Evolutionary conservation across 2,888 invertebrate species (phyloP).

Genomic region (Malachius bipustulatus): DNA sequence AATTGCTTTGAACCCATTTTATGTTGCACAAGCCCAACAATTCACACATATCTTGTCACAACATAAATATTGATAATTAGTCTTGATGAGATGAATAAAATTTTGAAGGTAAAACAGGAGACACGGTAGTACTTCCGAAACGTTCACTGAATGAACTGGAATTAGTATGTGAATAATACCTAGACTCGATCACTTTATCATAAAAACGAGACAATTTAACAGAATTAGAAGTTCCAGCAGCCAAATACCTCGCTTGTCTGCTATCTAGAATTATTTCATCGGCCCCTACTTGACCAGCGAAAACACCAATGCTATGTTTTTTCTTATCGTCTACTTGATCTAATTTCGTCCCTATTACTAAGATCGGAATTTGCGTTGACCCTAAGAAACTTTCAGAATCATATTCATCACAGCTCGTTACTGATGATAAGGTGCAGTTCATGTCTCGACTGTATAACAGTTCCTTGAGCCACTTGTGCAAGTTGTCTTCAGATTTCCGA

Average conservation of each 20-base stretch:
- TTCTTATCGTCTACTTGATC: constrained; percentile 73
- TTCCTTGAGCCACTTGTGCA: constrained; percentile 88
- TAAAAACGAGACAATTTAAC: constrained; percentile 90
- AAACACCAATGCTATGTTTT: constrained; percentile 47
- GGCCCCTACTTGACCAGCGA: constrained; percentile 84
- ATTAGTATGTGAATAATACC: constrained; percentile 32
- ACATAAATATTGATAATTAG: constrained; percentile 14
- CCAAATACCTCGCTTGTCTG: constrained; percentile 62
- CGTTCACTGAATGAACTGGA: constrained; percentile 31
- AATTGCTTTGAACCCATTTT: no score
- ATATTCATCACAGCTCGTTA: constrained; percentile 50
- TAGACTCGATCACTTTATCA: constrained; percentile 65
- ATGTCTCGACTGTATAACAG: constrained; percentile 64
- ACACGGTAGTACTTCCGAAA: constrained; percentile 28
- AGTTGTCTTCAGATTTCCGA: constrained; percentile 86
- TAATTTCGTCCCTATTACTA: constrained; percentile 89
- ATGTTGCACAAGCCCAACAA: no score
- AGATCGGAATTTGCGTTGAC: constrained; percentile 79
- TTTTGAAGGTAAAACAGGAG: constrained; percentile 31
- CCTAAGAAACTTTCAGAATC: constrained; percentile 81
- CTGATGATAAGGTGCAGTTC: constrained; percentile 21
- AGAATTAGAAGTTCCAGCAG: constrained; percentile 90
- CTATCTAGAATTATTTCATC: constrained; percentile 85
- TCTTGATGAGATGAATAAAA: constrained; percentile 33
- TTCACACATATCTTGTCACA: no score